Conservation (phyloP, 53 echinoderm and acorn worm species). For the Paelopatides confundens region DNA sequence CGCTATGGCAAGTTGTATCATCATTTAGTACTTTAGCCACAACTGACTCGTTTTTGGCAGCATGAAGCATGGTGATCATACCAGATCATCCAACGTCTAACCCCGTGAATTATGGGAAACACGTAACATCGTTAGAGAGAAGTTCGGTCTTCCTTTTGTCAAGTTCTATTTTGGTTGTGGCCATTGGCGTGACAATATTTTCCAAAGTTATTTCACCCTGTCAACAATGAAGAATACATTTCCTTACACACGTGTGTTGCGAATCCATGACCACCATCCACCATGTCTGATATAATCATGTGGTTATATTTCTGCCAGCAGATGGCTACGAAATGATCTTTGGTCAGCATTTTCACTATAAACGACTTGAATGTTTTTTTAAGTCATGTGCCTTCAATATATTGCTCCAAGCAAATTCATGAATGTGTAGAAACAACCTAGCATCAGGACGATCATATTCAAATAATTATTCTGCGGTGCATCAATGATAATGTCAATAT, state of each 20-base stretch:
- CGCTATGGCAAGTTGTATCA: conserved; percentile 11
- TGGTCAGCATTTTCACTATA: conserved; percentile 60
- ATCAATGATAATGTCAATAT: conserved; percentile 5
- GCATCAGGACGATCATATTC: conserved; percentile 37
- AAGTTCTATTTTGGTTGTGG: conserved; percentile 3
- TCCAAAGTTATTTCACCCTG: conserved; percentile 19
- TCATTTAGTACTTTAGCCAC: conserved; percentile 33
- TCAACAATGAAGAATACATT: conserved; percentile 20
- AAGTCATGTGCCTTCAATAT: conserved; percentile 46
- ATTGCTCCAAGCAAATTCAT: conserved; percentile 59
- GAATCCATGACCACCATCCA: conserved; percentile 35
- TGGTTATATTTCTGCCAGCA: conserved; percentile 49
- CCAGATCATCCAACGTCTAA: too few species aligned
- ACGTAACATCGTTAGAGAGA: too few species aligned
- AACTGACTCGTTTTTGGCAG: conserved; percentile 37
- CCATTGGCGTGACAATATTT: conserved; percentile 9
- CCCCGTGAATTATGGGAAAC: too few species aligned
- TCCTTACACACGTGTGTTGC: conserved; percentile 10
- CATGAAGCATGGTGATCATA: too few species aligned
- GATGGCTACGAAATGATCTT: conserved; percentile 60
- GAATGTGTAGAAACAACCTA: conserved; percentile 43
- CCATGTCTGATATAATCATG: conserved; percentile 33
- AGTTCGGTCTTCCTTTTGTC: conserved; percentile 33
- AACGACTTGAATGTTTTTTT: conserved; percentile 25
- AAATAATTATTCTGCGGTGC: conserved; percentile 7